A percentile compares a stretch with the other conserved stretches of the same genome.
phyloP scores from a whole-genome alignment of 23 tunicate genomes.

The Aplidium turbinatum region DNA sequence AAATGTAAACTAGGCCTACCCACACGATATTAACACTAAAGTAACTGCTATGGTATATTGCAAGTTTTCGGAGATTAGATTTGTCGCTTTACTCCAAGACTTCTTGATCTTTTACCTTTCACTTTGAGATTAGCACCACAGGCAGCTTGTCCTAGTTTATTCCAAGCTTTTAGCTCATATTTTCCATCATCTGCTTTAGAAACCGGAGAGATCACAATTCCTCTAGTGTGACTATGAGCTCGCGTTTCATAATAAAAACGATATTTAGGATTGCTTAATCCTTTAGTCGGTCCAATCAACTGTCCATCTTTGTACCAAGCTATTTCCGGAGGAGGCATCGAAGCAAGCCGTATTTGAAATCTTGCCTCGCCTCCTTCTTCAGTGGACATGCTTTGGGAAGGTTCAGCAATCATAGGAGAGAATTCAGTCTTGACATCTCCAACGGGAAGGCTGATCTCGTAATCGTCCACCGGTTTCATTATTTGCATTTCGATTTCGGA shows the following conservation, averaged over 20 bases:
- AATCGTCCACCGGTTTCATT: slow-evolving; percentile 31
- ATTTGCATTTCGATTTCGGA: slow-evolving; percentile 76
- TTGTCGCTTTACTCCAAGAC: no score
- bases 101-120: slow-evolving; percentile 79
- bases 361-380: slow-evolving; percentile 62
- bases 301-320: slow-evolving; percentile 96
- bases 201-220: slow-evolving; percentile 67
- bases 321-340: slow-evolving; percentile 84
- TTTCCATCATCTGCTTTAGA: slow-evolving; percentile 54
- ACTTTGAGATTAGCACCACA: slow-evolving; percentile 60
- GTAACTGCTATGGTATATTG: no score
- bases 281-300: slow-evolving; percentile 52
- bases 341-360: slow-evolving; percentile 77
- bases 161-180: slow-evolving; percentile 83
- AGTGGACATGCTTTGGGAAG: slow-evolving; percentile 35
- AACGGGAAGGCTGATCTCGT: slow-evolving; percentile 74
- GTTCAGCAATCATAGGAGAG: slow-evolving; percentile 84
- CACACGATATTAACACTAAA: no score
- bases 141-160: slow-evolving; percentile 80
- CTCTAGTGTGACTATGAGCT: slow-evolving; percentile 80
- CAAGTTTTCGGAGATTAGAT: no score
- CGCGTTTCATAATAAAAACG: slow-evolving; percentile 72
- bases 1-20: no score
- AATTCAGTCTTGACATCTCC: slow-evolving; percentile 68
- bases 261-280: slow-evolving; percentile 27